Evolutionary conservation across 1,140 invertebrate genomes (phyloP).

Genomic region (Asobara japonica): DNA sequence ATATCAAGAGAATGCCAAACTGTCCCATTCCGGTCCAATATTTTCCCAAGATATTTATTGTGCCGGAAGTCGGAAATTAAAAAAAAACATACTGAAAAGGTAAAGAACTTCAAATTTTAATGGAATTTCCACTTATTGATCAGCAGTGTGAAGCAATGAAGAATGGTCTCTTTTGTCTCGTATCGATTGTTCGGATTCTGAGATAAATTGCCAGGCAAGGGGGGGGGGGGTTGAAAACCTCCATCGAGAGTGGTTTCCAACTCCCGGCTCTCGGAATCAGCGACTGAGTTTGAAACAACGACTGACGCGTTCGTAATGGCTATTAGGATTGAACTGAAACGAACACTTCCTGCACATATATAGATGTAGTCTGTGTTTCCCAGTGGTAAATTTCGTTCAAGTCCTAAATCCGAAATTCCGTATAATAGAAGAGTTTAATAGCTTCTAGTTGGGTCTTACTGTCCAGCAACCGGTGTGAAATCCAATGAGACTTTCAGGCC

Average conservation of each 20-base stretch:
- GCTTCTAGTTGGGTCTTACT: slow-evolving; percentile 19
- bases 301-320: slow-evolving; percentile 26
- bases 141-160: background rate
- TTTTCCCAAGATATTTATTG: no score
- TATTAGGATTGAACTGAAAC: slow-evolving; percentile 21
- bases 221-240: background rate
- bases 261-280: slow-evolving; percentile 15
- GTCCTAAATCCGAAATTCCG: slow-evolving; percentile 12
- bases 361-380: background rate
- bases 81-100: no score
- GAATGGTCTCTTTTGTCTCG: background rate
- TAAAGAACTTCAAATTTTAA: no score
- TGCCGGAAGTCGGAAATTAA: no score
- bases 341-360: slow-evolving; percentile 17
- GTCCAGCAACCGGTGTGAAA: background rate
- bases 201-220: background rate
- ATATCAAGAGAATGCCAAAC: no score
- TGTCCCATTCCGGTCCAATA: no score
- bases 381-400: slow-evolving; percentile 6
- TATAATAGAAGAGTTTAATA: slow-evolving; percentile 27
- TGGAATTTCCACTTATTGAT: no score
- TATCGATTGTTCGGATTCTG: background rate
- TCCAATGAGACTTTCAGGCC: slow-evolving; percentile 2
- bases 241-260: slow-evolving; percentile 19
- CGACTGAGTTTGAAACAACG: slow-evolving; percentile 23